Conservation (phyloP, 2,888 invertebrate species). For the Pegoplata infirma region DNA sequence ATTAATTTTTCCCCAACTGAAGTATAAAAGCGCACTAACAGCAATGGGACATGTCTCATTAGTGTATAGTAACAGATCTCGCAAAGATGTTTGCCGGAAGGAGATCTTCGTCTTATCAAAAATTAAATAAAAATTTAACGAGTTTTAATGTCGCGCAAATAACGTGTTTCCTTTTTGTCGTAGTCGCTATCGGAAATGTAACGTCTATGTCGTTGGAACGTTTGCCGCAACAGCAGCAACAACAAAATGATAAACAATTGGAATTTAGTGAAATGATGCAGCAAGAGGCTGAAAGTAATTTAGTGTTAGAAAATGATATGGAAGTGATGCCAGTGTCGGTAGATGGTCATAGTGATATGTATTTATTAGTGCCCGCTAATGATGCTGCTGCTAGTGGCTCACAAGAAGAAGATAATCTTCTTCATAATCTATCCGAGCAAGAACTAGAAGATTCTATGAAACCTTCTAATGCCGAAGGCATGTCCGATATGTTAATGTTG, state of each 20-base stretch:
- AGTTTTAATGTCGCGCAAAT: conserved; percentile 56
- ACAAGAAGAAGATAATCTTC: conserved; percentile 20
- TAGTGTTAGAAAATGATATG: conserved; percentile 70
- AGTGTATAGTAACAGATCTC: conserved; percentile 77
- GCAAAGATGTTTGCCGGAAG: conserved; percentile 76
- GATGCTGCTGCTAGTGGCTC: no score
- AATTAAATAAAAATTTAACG: conserved; percentile 33
- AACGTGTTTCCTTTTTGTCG: conserved; percentile 53
- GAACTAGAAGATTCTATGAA: conserved; percentile 44
- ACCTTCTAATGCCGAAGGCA: conserved; percentile 44
- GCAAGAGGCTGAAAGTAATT: conserved; percentile 46
- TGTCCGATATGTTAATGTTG: conserved; percentile 72
- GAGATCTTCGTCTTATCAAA: conserved; percentile 55
- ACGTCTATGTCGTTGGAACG: conserved; percentile 72
- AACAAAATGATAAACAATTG: conserved; percentile 56
- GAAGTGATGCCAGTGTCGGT: conserved; percentile 65
- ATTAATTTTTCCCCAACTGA: conserved; percentile 73
- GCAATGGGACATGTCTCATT: conserved; percentile 77
- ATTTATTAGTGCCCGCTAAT: conserved; percentile 69
- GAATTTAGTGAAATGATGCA: conserved; percentile 46
- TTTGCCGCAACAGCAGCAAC: conserved; percentile 59
- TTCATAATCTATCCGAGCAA: conserved; percentile 32
- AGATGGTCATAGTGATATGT: conserved; percentile 68
- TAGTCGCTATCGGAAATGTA: conserved; percentile 56
- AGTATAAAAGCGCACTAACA: conserved; percentile 77